Base-by-base conservation (phyloP, 2,888 invertebrate genomes). In the Apeira syringaria region DNA sequence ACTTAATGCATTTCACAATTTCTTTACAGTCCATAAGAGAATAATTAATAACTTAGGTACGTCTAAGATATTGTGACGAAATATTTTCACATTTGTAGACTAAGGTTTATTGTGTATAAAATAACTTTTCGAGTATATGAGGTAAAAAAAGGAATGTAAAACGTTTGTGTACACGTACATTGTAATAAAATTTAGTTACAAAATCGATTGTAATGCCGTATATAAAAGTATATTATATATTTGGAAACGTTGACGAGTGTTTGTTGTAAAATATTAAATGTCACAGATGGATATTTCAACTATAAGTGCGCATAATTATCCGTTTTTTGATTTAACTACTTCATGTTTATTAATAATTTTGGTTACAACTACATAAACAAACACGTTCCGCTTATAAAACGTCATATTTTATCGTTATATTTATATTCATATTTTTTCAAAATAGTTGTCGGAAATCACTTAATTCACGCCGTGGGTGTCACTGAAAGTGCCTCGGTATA, bases 1-100 rank as follows among this genome's bases (percentile, higher is more conserved):
- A 83, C 81, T 80, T 84, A 81, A 82, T 88, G 88, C 88, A 89
- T 89, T 89, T 89, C 84, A 84, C 86, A 80, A 74, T 87, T 88
- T 85, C 86, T 85, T 82, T 83, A 86, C 83, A 85, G 86, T 86
- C 84, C 84, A 80, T 85, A 83, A 76, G 78, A 76, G 63, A 78
- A 77, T 82, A 78, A 76, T 70, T 71, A 77, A 66, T 69, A 75
- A 80, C 46, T 75, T n/a, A n/a, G n/a, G n/a, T n/a, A 80, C 46
- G 71, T 75, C 75, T 82, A 80, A 80, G 81, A 78, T 84, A 81
- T 81, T 80, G 77, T 80, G 84, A 81, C 76, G 74, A 82, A 81
- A 85, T 87, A 87, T 87, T 89, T 89, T 89, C 88, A 85, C 87
- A 85, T 84, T 33, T 67, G 66, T 86, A 87, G 80, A 37, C 30